Evolutionary conservation across 2,113 vertebrate species (phyloP).

Genomic region (Zosterops pallidus): DNA sequence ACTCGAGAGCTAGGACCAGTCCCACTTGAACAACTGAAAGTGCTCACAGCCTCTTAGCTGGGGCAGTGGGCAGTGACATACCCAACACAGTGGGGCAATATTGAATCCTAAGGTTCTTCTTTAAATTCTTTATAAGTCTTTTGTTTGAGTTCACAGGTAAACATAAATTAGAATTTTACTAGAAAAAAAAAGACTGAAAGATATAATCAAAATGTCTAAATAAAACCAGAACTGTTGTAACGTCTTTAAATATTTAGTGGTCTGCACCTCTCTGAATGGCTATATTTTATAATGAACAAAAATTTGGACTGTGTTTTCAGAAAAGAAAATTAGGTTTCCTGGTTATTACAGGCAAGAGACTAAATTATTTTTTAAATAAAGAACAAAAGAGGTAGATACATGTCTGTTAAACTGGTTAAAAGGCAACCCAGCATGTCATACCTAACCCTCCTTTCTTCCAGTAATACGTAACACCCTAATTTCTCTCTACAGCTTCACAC

Average conservation of each 20-base stretch:
- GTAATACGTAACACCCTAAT: neutral
- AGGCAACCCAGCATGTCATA: neutral
- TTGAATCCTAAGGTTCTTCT: neutral
- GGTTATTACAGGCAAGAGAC: neutral
- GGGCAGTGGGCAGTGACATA: neutral
- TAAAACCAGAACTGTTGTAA: neutral
- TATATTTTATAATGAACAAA: neutral
- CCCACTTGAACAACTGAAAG: neutral
- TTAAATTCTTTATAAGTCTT: neutral
- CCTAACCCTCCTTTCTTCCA: neutral
- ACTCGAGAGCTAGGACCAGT: neutral
- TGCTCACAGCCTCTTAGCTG: neutral
- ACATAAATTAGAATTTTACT: neutral
- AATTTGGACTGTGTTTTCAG: neutral
- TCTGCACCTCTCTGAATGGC: neutral
- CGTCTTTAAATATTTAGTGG: neutral
- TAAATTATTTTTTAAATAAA: neutral
- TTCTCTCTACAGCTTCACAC: neutral
- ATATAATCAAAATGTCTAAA: neutral
- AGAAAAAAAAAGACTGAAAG: neutral
- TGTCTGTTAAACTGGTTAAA: neutral
- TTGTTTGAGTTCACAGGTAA: neutral
- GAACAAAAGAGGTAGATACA: neutral
- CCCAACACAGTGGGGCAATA: neutral
- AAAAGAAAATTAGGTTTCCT: neutral